phyloP scores from a whole-genome alignment of 2,888 invertebrate species.

The Piscicola geometra region DNA sequence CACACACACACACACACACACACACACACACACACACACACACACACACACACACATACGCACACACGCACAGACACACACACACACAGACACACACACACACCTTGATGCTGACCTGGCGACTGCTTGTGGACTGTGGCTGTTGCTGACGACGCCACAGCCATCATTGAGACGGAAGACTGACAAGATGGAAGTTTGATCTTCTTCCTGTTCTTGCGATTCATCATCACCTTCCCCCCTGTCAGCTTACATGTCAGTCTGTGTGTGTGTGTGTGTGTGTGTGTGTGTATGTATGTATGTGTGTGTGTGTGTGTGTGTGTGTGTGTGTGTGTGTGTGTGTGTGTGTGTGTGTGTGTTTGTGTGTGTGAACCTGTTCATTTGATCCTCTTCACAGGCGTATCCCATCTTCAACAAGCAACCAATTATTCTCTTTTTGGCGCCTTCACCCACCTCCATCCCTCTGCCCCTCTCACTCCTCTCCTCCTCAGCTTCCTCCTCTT shows the following conservation, averaged over 20 bases:
- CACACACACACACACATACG: no score
- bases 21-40: slow-evolving; percentile 15
- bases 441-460: slow-evolving; percentile 20
- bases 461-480: slow-evolving; percentile 18
- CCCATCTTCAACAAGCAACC: slow-evolving; percentile 24
- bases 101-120: no score
- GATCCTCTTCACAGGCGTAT: slow-evolving; percentile 28
- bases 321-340: no score
- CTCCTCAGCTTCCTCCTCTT: background rate
- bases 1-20: slow-evolving; percentile 1
- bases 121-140: background rate
- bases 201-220: slow-evolving; percentile 23
- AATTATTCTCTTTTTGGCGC: slow-evolving; percentile 28
- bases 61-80: no score
- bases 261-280: background rate
- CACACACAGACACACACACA: no score
- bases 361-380: slow-evolving; percentile 24
- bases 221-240: slow-evolving; percentile 26
- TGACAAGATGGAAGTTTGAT: background rate
- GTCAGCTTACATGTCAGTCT: slow-evolving; percentile 20
- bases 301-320: no score
- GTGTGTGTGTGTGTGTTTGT: no score
- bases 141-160: background rate
- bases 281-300: no score
- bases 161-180: background rate